These are phyloP conservation scores for Otolemur crassicaudatus DNA, from an alignment of 2,797 vertebrate genomes.

Conservation along the genomic window DNA sequence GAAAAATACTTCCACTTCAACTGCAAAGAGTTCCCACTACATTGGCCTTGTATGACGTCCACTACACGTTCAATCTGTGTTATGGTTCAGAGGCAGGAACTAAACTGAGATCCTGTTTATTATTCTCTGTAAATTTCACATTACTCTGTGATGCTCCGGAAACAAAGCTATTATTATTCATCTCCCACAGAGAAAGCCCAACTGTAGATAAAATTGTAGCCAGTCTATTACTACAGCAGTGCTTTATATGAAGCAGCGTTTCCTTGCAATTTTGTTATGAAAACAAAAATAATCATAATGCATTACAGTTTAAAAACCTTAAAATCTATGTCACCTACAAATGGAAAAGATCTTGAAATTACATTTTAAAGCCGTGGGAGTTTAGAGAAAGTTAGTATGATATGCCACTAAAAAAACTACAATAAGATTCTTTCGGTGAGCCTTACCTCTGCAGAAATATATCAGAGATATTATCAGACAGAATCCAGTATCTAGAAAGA, in stretches of 20 bases:
- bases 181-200: conserved; percentile 43
- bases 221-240: neutral
- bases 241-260: neutral
- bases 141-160: conserved; percentile 35
- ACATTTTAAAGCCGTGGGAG: conserved; percentile 21
- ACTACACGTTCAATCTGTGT: conserved; percentile 38
- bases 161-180: conserved; percentile 73
- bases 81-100: conserved; percentile 27
- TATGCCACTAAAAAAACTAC: neutral
- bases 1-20: conserved; percentile 64
- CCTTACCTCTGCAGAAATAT: conserved; percentile 2
- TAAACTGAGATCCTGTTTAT: conserved; percentile 48
- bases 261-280: conserved; percentile 39
- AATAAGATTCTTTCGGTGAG: neutral
- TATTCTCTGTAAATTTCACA: conserved; percentile 70
- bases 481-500: neutral
- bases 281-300: conserved; percentile 57
- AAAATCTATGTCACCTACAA: neutral
- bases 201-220: conserved; percentile 46
- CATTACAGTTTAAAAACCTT: conserved; percentile 41
- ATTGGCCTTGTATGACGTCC: conserved; percentile 33
- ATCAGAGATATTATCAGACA: neutral
- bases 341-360: neutral
- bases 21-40: neutral
- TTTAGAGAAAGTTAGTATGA: conserved; percentile 20